Conservation (phyloP, 2,797 vertebrate genomes). For the Ptychadena robeensis region DNA sequence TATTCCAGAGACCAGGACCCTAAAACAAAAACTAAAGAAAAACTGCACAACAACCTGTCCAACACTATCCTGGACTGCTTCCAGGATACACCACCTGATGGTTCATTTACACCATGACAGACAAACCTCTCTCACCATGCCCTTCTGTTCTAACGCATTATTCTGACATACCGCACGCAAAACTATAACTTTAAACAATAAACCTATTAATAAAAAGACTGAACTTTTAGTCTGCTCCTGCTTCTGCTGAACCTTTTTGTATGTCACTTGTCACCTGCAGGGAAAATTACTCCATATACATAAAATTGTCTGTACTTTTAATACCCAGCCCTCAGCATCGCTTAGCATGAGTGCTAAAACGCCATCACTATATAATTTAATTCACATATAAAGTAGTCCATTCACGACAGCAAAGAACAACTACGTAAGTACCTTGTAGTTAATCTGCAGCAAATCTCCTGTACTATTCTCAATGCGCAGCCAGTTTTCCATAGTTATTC, state of each 20-base stretch:
- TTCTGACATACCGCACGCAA: neutral
- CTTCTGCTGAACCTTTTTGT: neutral
- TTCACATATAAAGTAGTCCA: slow-evolving; percentile 13
- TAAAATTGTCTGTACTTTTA: neutral
- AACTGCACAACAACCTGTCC: too few relatives aligned
- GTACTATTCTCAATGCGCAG: slow-evolving; percentile 2
- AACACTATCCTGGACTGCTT: too few relatives aligned
- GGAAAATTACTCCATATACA: slow-evolving; percentile 27
- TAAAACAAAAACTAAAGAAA: too few relatives aligned
- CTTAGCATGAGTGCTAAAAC: slow-evolving; percentile 2
- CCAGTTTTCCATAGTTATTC: slow-evolving; percentile 9
- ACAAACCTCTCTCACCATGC: neutral
- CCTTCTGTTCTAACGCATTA: neutral
- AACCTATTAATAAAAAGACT: neutral
- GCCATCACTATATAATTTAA: slow-evolving; percentile 27
- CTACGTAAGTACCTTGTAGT: slow-evolving; percentile 6
- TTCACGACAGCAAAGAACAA: slow-evolving; percentile 6
- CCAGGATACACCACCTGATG: too few relatives aligned
- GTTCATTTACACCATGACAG: too few relatives aligned
- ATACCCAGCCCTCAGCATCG: slow-evolving; percentile 3
- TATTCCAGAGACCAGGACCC: too few relatives aligned
- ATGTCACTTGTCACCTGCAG: slow-evolving; percentile 23
- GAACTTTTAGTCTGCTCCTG: neutral
- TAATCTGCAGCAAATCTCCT: neutral
- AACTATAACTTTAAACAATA: neutral